Evolutionary conservation across 2,888 invertebrate species (phyloP), one percentile per base, ranked within the genome.

Genomic region (Tyria jacobaeae): DNA sequence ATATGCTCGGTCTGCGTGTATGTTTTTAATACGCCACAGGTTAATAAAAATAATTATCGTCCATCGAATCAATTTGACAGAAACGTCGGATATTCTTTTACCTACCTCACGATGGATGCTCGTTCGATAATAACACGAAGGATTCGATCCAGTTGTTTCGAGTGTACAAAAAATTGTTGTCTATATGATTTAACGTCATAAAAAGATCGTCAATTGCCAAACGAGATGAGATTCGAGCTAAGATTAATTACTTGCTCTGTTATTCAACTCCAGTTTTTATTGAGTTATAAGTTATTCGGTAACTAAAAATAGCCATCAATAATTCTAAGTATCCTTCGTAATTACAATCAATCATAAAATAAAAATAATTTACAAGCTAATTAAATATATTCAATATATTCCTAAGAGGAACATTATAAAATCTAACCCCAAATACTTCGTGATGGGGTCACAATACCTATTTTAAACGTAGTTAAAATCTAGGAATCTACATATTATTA

Each of bases 21-120:
- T n/a, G 6, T 62, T 75, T 74, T 72, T 75, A 73, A 56, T 31
- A 41, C 25, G 56, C 1, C 34, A 49, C 7, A 25, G 51, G 12
- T 25, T 50, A 31, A 48, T 41, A 55, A 72, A 66, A 58, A 39
- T 52, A 47, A 51, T 34, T 53, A 69, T 56, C 24, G 55, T 25
- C 54, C 50, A 64, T 35, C 65, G 49, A 72, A 74, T 72, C 56
- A 53, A 75, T 70, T 73, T 25, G 53, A 52, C 49, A 50, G 39
- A 53, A 41, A 34, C 21, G 2, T 17, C 31, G 31, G 31, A 44
- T 55, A 31, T 21, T 44, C n/a, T 34, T 37, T 12, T 17, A 54
- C 31, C 17, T 44, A 35, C n/a, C 50, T 58, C 17, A 35, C 7
- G 49, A 15, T 27, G 25, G 27, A 2, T 31, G 31, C 47, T 25